Evolutionary conservation across 1,140 invertebrate genomes (phyloP), one percentile per base, ranked within the genome.

Genomic region (Euura saliciscinereae): DNA sequence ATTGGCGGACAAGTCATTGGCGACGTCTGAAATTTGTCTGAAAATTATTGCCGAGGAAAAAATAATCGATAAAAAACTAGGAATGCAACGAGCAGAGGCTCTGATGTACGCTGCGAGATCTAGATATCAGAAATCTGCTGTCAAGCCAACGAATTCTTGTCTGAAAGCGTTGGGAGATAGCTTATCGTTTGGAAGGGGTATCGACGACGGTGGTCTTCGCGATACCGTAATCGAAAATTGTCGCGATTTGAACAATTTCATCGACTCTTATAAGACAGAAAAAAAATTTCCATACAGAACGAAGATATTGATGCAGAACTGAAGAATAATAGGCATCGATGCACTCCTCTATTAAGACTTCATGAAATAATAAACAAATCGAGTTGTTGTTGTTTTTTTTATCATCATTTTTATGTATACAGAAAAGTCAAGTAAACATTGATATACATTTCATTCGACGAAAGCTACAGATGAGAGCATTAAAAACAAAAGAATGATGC

Each of bases 241-340:
- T 46, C 10, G 6, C 13, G 72, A 59, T n/a, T 59, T 65, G 7
- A 71, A 77, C 65, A 44, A 46, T n/a, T 65, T 74, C 10, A 45
- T 79, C 7, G 73, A 79, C 51, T 59, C 59, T 45, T 79, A 73
- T 44, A 69, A 71, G 4, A 71, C 70, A 2, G 71, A 65, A 66
- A 69, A 28, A 44, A 65, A 78, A 45, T 28, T 72, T 28, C 73
- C 75, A 3, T 28, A 8, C 42, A 75, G 70, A n/a, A 43, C 75
- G 28, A 75, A 79, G 73, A 66, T 77, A n/a, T 65, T 80, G 11
- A 78, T 76, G 73, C 71, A 79, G 65, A 71, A 66, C 45, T 74
- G 68, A 13, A 28, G 28, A 28, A 28, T 28, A 28, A 28, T 28
- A 28, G 28, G 1, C 28, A 28, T 28, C 28, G 28, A 28, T 28